These are phyloP conservation scores for Sebastes vulpes DNA, from an alignment of 2,797 vertebrate species.

Conservation along the genomic window DNA sequence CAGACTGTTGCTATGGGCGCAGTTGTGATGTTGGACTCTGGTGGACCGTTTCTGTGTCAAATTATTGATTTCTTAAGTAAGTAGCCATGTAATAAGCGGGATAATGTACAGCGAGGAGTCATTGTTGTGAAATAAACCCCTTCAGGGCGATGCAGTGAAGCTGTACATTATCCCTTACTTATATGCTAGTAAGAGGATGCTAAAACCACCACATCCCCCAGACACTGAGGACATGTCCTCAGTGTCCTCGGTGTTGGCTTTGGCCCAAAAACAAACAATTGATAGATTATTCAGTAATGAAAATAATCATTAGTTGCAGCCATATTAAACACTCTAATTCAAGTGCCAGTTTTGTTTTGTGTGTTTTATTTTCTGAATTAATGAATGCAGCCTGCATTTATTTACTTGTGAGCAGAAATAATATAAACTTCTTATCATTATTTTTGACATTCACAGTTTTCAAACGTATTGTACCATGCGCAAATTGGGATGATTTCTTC, in stretches of 20 bases:
- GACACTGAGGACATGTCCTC: background rate
- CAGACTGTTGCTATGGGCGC: too few species aligned
- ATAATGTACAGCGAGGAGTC: too few species aligned
- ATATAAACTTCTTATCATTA: constrained; percentile 1
- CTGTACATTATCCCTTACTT: too few species aligned
- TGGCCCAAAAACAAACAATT: background rate
- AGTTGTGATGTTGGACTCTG: too few species aligned
- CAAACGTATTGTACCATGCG: background rate
- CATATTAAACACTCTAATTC: background rate
- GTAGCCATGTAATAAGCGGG: too few species aligned
- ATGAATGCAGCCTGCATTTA: background rate
- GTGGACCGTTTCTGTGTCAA: too few species aligned
- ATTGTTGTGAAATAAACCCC: too few species aligned
- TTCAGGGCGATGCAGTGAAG: too few species aligned
- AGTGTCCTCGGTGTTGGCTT: background rate
- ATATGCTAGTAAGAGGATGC: background rate
- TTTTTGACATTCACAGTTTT: constrained; percentile 24
- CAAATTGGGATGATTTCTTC: background rate
- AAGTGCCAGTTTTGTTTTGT: background rate
- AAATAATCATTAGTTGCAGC: background rate
- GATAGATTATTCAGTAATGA: background rate
- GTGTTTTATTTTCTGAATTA: background rate
- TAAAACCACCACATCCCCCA: background rate
- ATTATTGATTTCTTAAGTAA: too few species aligned
- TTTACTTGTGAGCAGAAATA: constrained; percentile 3